Conservation (phyloP, 2,113 vertebrate species). For the Excalfactoria chinensis region DNA sequence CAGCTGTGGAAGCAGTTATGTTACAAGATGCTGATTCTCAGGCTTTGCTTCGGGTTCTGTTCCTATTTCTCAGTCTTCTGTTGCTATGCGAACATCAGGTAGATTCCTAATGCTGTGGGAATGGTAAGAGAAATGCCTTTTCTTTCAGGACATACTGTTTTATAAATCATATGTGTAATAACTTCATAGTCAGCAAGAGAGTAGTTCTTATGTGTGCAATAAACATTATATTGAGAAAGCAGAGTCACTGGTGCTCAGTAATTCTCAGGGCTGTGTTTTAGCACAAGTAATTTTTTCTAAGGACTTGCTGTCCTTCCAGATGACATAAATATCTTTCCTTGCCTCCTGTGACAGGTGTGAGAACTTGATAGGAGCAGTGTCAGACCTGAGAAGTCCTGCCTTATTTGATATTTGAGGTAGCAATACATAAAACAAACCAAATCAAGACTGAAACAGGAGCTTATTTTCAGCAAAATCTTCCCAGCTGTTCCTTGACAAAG, state of each 20-base stretch:
- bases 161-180: neutral
- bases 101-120: neutral
- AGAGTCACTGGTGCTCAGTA: neutral
- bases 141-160: neutral
- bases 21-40: neutral
- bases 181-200: neutral
- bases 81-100: neutral
- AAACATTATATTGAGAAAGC: neutral
- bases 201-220: neutral
- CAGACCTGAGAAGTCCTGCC: neutral
- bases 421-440: neutral
- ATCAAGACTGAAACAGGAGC: neutral
- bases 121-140: neutral
- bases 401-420: neutral
- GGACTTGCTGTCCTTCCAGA: neutral
- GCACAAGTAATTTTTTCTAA: neutral
- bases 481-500: neutral
- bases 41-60: neutral
- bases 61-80: neutral
- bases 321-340: neutral
- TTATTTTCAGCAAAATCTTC: neutral
- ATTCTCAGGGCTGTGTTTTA: neutral
- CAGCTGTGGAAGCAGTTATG: rapidly evolving
- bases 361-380: neutral
- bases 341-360: neutral